A percentile compares a stretch with the other conserved stretches of the same genome.
Evolutionary conservation across 2,797 vertebrate genomes (phyloP).

Genomic region (Scolopax bukidnonensis): DNA sequence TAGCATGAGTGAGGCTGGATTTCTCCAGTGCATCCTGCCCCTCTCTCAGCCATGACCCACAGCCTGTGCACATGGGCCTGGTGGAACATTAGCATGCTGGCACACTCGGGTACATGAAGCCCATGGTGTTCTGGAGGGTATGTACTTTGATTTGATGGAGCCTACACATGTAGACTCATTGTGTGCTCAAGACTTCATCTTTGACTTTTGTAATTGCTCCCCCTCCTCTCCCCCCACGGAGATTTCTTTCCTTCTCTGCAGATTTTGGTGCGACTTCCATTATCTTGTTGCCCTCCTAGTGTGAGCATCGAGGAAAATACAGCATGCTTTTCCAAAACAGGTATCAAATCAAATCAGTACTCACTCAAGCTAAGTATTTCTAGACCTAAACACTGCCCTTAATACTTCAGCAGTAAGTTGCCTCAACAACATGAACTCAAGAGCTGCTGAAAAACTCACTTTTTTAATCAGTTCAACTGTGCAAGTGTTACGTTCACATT

Average conservation of each 20-base stretch:
- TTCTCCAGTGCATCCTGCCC: not conserved
- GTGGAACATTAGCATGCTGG: not conserved
- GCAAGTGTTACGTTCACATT: not conserved
- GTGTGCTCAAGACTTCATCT: not conserved
- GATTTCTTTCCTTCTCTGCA: not conserved
- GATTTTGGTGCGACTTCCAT: not conserved
- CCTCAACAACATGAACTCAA: not conserved
- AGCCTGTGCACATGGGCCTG: not conserved
- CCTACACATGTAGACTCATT: not conserved
- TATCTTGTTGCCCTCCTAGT: not conserved
- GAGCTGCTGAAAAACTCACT: not conserved
- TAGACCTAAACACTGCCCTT: not conserved
- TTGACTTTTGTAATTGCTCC: not conserved
- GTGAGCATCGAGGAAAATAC: not conserved
- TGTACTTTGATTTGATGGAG: not conserved
- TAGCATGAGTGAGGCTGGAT: not conserved
- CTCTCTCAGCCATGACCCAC: not conserved
- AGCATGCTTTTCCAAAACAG: not conserved
- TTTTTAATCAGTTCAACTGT: not conserved
- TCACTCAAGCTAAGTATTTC: not conserved
- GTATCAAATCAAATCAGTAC: not conserved
- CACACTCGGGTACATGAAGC: not conserved
- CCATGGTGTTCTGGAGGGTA: not conserved
- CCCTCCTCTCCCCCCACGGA: not conserved
- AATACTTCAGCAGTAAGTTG: not conserved